Evolutionary conservation across 92 coral and sea anemone genomes (phyloP).

Genomic region (Hydrozoanthus gracilis): DNA sequence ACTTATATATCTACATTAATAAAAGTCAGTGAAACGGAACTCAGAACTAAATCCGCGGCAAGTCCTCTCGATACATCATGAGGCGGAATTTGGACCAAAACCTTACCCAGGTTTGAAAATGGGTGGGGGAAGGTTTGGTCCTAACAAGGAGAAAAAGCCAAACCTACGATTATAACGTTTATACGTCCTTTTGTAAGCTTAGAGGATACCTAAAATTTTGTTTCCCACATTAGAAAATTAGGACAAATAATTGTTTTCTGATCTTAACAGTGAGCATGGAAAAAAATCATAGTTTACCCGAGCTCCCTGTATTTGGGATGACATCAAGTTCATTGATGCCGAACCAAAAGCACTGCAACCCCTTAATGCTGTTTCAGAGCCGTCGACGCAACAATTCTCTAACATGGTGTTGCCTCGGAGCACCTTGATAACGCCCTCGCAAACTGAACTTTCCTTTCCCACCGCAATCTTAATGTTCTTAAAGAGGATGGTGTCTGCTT

Average conservation of each 20-base stretch:
- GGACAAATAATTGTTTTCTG: background rate
- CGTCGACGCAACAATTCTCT: conserved; percentile 76
- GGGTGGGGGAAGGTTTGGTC: no score
- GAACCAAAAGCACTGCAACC: conserved; percentile 49
- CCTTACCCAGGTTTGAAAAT: no score
- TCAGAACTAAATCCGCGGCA: no score
- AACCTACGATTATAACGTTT: no score
- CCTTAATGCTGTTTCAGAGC: conserved; percentile 65
- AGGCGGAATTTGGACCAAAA: no score
- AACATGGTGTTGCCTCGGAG: conserved; percentile 69
- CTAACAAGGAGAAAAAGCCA: no score
- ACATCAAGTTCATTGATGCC: conserved; percentile 21
- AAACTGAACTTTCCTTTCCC: conserved; percentile 64
- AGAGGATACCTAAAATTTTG: no score
- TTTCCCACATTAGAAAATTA: no score
- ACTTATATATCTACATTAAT: no score
- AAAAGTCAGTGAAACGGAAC: no score
- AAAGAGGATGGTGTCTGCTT: conserved; percentile 65
- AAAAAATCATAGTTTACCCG: background rate
- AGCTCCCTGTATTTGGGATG: conserved; percentile 38
- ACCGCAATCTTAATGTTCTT: conserved; percentile 66
- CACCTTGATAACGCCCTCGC: conserved; percentile 66
- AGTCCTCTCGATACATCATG: no score
- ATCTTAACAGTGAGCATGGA: background rate
- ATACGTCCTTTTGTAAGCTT: no score